Evolutionary conservation across 2,888 invertebrate species (phyloP).

Genomic region (Homarus gammarus): DNA sequence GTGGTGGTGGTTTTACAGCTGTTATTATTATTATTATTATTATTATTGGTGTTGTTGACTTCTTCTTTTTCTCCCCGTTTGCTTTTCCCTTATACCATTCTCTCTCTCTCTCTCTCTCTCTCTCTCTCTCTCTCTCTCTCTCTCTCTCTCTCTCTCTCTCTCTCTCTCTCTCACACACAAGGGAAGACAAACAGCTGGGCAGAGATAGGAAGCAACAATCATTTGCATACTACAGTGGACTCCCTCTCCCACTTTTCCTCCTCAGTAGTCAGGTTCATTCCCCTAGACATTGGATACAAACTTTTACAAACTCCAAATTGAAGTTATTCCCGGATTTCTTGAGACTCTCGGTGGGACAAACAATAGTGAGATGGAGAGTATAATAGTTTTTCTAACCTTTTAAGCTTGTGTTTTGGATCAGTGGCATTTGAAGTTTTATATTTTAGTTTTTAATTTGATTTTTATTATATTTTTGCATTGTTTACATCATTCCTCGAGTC

Average conservation of each 20-base stretch:
- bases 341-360: not conserved
- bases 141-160: not conserved
- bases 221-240: not conserved
- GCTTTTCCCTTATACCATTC: too few relatives aligned
- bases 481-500: too few relatives aligned
- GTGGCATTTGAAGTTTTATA: too few relatives aligned
- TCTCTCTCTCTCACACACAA: not conserved
- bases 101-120: not conserved
- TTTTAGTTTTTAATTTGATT: too few relatives aligned
- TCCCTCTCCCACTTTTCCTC: not conserved
- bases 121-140: not conserved
- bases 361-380: constrained; percentile 1
- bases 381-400: not conserved
- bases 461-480: too few relatives aligned
- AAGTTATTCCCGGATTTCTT: constrained; percentile 3
- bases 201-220: not conserved
- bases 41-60: not conserved
- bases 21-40: too few relatives aligned
- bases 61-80: not conserved
- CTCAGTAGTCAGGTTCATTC: not conserved
- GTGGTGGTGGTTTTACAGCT: too few relatives aligned
- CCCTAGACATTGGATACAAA: constrained; percentile 12
- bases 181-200: not conserved
- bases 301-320: not conserved
- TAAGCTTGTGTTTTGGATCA: too few relatives aligned